These are phyloP conservation scores for Cassiopea xamachana DNA, from an alignment of 30 jellyfish, hydroid and myxozoan species.

Conservation along the genomic window DNA sequence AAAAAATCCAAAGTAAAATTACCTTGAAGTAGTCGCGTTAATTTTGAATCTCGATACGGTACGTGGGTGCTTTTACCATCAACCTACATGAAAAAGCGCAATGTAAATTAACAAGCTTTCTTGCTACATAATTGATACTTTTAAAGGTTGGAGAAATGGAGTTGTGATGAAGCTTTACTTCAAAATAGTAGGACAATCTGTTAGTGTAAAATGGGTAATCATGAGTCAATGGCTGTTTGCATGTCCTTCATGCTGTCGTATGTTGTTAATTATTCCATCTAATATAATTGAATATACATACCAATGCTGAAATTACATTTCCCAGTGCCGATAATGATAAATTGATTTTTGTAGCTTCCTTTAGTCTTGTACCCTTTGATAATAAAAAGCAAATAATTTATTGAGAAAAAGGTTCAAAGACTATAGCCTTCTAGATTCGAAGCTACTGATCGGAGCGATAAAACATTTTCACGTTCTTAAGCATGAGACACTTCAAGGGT, in stretches of 20 bases:
- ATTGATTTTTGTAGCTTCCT: slow-evolving; percentile 97
- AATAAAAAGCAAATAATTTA: background rate
- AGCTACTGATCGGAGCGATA: too few species aligned
- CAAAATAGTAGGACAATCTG: too few species aligned
- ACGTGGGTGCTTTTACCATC: slow-evolving; percentile 97
- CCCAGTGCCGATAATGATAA: slow-evolving; percentile 97
- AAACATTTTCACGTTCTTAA: too few species aligned
- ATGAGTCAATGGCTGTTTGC: too few species aligned
- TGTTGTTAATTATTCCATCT: background rate
- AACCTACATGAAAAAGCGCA: slow-evolving; percentile 34
- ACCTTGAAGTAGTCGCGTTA: slow-evolving; percentile 95
- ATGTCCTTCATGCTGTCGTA: too few species aligned
- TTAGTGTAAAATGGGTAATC: too few species aligned
- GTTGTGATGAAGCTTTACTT: background rate
- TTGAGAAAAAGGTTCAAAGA: background rate
- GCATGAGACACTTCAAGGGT: too few species aligned
- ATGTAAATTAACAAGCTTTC: background rate
- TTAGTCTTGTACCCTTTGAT: slow-evolving; percentile 87
- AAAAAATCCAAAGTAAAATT: background rate
- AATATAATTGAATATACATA: background rate
- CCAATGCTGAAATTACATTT: slow-evolving; percentile 97
- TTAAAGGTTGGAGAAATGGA: background rate
- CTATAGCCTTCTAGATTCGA: background rate
- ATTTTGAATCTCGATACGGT: slow-evolving; percentile 96
- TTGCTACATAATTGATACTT: background rate